Base-by-base conservation (phyloP, 92 coral and sea anemone genomes). In the Zoanthus sociatus region DNA sequence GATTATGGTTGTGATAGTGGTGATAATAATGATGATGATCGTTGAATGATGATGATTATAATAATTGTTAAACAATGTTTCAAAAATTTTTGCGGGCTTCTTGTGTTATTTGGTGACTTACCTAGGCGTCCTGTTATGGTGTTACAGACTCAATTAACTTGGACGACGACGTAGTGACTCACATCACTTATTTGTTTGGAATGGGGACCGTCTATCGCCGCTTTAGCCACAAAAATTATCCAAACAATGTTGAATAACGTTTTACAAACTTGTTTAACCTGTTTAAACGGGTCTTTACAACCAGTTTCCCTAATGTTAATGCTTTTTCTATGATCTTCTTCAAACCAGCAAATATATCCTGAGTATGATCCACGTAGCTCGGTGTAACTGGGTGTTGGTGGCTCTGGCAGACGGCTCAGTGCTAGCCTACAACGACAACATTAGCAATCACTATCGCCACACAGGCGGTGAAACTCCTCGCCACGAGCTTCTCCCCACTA, bases 371-470 rank as follows among this genome's bases (percentile, higher is more conserved):
- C 99, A 97, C 60, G 96, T 94, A 7, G 98, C 99, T 6, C 89
- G 96, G 63, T 94, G 98, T 45, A 94, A 97, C 91, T 95, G 98
- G 95, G 99, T 97, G 9, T 73, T 97, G 78, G 98, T 97, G 26
- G 95, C 99, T 0, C 87, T 97, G 31, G 95, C 93, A 6, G 96
- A 95, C 68, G 99, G 99, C 21, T 93, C 98, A 1, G 89, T 97
- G 48, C 82, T 97, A 53, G 95, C 99, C 42, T 97, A 95, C 85
- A 86, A 96, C 17, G 99, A 97, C 90, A 97, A 97, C 72, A 96
- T 97, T 51, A 84, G 94, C 47, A 97, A 93, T 61, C 99, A 97
- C 84, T 95, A 91, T 58, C 84, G 92, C 6, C 90, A 92, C 87
- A 63, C 89, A 21, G 95, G 96, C 51, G 76, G 90, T 9, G 89